Evolutionary conservation across 1,140 invertebrate genomes (phyloP).

Genomic region (Spodoptera frugiperda): DNA sequence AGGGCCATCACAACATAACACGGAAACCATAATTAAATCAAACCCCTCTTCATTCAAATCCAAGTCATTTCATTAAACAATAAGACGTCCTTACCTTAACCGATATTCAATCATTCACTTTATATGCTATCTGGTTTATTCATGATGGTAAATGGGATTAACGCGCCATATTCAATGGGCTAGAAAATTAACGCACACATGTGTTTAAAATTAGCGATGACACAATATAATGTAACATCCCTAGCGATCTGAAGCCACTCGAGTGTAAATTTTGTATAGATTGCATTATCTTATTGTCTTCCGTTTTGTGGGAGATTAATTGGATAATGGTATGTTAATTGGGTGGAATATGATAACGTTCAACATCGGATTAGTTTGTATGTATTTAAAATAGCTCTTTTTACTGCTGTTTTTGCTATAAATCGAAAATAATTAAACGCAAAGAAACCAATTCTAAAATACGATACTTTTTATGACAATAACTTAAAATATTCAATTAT

Average conservation of each 20-base stretch:
- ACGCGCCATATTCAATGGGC: slow-evolving; percentile 52
- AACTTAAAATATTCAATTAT: too few relatives aligned
- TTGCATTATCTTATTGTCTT: slow-evolving; percentile 30
- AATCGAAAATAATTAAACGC: too few relatives aligned
- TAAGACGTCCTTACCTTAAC: slow-evolving; percentile 21
- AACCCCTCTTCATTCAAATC: too few relatives aligned
- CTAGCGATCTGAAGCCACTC: background rate
- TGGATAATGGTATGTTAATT: background rate
- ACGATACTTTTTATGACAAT: too few relatives aligned
- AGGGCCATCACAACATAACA: too few relatives aligned
- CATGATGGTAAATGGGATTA: slow-evolving; percentile 47
- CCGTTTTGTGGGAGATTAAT: background rate
- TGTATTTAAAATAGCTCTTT: too few relatives aligned
- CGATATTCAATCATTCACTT: slow-evolving; percentile 48
- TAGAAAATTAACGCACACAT: slow-evolving; percentile 58
- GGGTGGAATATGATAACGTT: background rate
- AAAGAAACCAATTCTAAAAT: too few relatives aligned
- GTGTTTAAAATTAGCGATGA: slow-evolving; percentile 54
- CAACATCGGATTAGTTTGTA: background rate
- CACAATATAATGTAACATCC: slow-evolving; percentile 38
- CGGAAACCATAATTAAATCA: background rate
- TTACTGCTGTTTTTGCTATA: too few relatives aligned
- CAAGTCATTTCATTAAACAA: slow-evolving; percentile 12
- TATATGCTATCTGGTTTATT: slow-evolving; percentile 42
- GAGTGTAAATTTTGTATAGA: slow-evolving; percentile 38